Percentiles rank a stretch among this genome's conserved stretches.
These are phyloP conservation scores for Metacarcinus magister DNA, from an alignment of 2,888 invertebrate genomes.

Conservation along the genomic window DNA sequence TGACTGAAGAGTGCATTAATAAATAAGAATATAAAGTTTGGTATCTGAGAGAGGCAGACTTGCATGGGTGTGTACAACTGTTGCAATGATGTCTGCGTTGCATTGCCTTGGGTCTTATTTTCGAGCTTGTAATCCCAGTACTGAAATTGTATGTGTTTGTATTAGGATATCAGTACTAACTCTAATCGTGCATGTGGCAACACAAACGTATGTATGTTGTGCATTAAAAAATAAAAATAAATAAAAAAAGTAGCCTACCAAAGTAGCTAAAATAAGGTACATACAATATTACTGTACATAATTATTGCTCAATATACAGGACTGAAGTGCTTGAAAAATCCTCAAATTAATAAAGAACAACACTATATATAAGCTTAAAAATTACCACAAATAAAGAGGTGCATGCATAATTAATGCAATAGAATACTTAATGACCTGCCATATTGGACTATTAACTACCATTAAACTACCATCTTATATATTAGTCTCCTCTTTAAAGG, in stretches of 20 bases:
- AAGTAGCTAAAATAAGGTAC: background rate
- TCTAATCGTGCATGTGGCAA: background rate
- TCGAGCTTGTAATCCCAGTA: slow-evolving; percentile 83
- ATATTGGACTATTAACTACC: no score
- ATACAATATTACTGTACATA: background rate
- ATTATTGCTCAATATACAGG: background rate
- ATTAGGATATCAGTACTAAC: background rate
- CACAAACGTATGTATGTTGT: background rate
- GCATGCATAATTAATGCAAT: no score
- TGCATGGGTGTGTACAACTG: slow-evolving; percentile 81
- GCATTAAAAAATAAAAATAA: background rate
- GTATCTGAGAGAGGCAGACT: slow-evolving; percentile 81
- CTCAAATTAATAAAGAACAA: background rate
- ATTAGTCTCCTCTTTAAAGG: no score
- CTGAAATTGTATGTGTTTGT: slow-evolving; percentile 58
- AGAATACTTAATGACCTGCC: no score
- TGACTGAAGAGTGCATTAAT: slow-evolving; percentile 82
- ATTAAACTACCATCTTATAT: no score
- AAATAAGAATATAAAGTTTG: slow-evolving; percentile 81
- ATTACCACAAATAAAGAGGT: no score
- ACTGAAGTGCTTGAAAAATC: background rate
- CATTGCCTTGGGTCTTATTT: slow-evolving; percentile 58
- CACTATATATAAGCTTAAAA: background rate
- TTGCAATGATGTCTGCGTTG: slow-evolving; percentile 76
- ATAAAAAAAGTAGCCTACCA: no score